Percentiles rank a stretch among this genome's conserved stretches.
These are phyloP conservation scores for Ornithorhynchus anatinus DNA, from an alignment of 2,113 vertebrate species.

Conservation along the genomic window DNA sequence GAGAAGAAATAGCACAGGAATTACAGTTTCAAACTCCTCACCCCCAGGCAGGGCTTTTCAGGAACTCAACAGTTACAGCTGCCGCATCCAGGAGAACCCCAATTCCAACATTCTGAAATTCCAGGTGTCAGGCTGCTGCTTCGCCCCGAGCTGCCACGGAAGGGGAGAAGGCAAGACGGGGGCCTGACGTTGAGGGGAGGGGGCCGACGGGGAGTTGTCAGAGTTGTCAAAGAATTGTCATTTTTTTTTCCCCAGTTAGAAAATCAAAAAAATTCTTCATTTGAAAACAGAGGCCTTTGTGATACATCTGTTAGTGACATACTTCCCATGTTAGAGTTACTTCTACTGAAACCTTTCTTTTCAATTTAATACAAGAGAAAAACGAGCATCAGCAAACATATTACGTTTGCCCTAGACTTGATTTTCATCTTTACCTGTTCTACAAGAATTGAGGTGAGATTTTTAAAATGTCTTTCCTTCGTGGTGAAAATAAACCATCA, in stretches of 20 bases:
- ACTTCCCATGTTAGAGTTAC: not conserved
- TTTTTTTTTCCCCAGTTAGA: fast-evolving
- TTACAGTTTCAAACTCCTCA: too few species aligned
- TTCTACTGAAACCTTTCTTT: not conserved
- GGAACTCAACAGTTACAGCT: too few species aligned
- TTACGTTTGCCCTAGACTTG: not conserved
- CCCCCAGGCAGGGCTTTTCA: too few species aligned
- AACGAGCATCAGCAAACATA: not conserved
- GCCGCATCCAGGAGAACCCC: too few species aligned
- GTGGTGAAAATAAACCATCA: not conserved
- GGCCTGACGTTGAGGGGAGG: too few species aligned
- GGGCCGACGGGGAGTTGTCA: too few species aligned
- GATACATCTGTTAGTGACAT: not conserved
- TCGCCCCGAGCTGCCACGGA: too few species aligned
- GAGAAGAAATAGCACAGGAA: too few species aligned
- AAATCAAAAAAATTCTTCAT: fast-evolving
- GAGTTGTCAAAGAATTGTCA: too few species aligned
- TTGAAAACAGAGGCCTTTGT: not conserved
- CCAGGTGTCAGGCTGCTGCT: too few species aligned
- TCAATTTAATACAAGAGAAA: not conserved
- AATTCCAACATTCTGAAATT: too few species aligned
- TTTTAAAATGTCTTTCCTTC: not conserved
- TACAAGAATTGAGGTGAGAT: not conserved
- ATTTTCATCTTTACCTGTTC: not conserved
- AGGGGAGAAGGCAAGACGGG: too few species aligned